Conservation (phyloP, 2,797 vertebrate genomes). For the Sciurus carolinensis region DNA sequence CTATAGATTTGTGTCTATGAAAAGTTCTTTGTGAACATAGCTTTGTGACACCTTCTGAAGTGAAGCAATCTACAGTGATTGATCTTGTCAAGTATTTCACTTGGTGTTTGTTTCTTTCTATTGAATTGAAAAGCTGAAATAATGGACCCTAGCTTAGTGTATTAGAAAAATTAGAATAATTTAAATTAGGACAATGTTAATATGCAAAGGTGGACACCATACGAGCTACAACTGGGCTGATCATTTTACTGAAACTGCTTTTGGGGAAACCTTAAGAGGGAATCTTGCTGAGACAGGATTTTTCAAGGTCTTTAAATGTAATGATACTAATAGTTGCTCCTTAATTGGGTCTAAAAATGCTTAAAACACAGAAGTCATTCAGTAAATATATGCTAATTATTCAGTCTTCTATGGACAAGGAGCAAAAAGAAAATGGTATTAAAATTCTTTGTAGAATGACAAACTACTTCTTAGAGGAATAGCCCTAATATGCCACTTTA, state of each 20-base stretch:
- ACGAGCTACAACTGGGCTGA: not conserved
- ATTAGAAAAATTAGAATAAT: conserved; percentile 38
- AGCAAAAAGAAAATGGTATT: not conserved
- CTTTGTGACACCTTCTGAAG: conserved; percentile 24
- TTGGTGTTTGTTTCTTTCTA: not conserved
- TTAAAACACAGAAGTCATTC: not conserved
- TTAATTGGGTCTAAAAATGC: not conserved
- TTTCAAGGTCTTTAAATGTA: conserved; percentile 15
- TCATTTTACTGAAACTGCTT: conserved; percentile 37
- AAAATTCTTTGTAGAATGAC: conserved; percentile 39
- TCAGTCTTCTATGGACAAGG: not conserved
- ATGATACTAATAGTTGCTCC: not conserved
- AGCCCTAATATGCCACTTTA: not conserved
- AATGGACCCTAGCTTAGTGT: not conserved
- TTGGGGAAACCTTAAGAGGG: not conserved
- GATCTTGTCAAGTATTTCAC: not conserved
- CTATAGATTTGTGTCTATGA: conserved; percentile 44
- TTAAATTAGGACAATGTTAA: conserved; percentile 26
- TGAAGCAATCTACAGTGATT: not conserved
- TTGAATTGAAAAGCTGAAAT: not conserved
- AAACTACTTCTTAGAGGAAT: not conserved
- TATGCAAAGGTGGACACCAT: not conserved
- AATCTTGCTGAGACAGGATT: not conserved
- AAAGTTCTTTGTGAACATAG: conserved; percentile 35
- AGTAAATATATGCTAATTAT: not conserved